These are phyloP conservation scores for Tamandua tetradactyla DNA, from an alignment of 2,797 vertebrate genomes.

Conservation along the genomic window DNA sequence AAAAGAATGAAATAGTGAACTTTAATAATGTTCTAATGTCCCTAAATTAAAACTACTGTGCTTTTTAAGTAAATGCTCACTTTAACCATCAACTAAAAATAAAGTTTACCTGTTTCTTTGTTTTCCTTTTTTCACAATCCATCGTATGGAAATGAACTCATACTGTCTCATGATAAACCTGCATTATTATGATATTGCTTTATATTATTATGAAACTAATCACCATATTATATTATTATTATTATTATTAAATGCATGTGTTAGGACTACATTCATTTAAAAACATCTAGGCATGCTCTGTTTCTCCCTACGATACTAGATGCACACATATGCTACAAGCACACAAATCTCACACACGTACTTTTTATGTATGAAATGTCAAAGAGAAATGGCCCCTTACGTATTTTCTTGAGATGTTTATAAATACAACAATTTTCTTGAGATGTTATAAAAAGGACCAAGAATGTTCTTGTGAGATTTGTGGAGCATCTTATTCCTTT, in stretches of 20 bases:
- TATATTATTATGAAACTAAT: too few relatives aligned
- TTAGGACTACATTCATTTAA: neutral
- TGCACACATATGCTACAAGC: neutral
- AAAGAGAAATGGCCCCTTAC: neutral
- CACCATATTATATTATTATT: too few relatives aligned
- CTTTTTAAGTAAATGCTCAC: slow-evolving; percentile 36
- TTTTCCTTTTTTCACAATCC: neutral
- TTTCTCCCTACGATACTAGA: neutral
- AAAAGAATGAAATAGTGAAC: slow-evolving; percentile 50
- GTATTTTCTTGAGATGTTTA: neutral
- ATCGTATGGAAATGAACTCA: neutral
- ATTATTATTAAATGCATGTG: too few relatives aligned
- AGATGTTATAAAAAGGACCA: neutral
- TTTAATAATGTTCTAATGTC: slow-evolving; percentile 1
- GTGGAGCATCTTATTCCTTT: neutral
- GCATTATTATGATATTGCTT: too few relatives aligned
- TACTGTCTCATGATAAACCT: neutral
- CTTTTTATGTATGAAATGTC: neutral
- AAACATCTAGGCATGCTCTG: neutral
- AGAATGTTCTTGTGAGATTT: neutral
- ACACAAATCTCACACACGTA: neutral
- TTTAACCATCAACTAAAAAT: slow-evolving; percentile 43
- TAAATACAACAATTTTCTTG: neutral
- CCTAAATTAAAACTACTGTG: neutral
- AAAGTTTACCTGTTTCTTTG: neutral